phyloP scores from a whole-genome alignment of 53 echinoderm and acorn worm genomes.

The Zoroaster sp. region DNA sequence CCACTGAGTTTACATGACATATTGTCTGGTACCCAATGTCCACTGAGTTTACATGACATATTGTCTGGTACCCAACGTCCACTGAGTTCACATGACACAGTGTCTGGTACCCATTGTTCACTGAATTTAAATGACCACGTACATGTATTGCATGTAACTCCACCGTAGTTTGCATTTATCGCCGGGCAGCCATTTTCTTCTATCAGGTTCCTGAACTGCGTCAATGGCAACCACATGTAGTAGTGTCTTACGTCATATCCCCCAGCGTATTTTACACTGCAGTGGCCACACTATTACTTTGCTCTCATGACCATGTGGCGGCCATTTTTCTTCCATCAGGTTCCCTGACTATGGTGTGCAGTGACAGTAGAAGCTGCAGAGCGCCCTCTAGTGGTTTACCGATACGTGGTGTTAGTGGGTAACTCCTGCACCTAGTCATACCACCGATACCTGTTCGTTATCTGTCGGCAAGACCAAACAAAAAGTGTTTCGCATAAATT shows the following conservation, averaged over 20 bases:
- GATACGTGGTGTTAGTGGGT: neutral
- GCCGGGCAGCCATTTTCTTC: neutral
- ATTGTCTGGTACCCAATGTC: neutral
- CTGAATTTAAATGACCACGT: neutral
- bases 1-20: neutral
- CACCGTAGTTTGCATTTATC: neutral
- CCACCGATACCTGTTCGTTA: conserved; percentile 95
- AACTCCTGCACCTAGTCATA: conserved; percentile 64
- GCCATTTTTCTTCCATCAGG: too few relatives aligned
- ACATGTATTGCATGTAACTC: too few relatives aligned
- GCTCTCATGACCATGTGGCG: too few relatives aligned
- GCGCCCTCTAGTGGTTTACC: neutral
- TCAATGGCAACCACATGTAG: too few relatives aligned
- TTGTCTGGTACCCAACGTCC: neutral
- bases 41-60: neutral
- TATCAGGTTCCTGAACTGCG: neutral
- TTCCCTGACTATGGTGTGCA: too few relatives aligned
- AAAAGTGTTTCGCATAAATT: neutral
- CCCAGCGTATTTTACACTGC: too few relatives aligned
- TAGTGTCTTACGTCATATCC: too few relatives aligned
- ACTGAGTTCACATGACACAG: neutral
- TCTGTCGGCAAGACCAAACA: conserved; percentile 60
- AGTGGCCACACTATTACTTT: too few relatives aligned
- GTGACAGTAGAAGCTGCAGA: neutral
- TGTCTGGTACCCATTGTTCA: neutral